These are phyloP conservation scores for Scaptodrosophila lebanonensis DNA, from an alignment of 1,140 invertebrate genomes.

Conservation along the genomic window DNA sequence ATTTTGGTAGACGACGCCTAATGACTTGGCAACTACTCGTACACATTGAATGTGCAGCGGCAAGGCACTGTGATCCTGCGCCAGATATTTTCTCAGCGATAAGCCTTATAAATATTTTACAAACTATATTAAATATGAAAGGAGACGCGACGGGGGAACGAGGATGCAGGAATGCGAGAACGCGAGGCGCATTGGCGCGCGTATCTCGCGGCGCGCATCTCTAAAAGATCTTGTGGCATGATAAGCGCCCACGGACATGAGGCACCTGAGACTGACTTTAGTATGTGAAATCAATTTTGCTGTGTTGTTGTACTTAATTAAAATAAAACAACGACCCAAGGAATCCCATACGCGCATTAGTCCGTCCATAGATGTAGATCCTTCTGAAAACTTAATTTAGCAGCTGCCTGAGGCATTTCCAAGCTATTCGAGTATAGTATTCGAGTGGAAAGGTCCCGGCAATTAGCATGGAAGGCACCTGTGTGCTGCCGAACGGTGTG, in stretches of 20 bases:
- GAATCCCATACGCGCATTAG: conserved; percentile 22
- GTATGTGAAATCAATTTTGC: conserved; percentile 72
- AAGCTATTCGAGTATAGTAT: no score
- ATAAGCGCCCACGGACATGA: conserved; percentile 21
- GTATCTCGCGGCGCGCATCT: conserved; percentile 61
- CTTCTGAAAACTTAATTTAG: conserved; percentile 66
- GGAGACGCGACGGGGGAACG: neutral
- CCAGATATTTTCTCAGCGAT: conserved; percentile 21
- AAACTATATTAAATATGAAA: conserved; percentile 59
- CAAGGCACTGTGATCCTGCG: conserved; percentile 32
- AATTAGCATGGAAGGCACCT: conserved; percentile 56
- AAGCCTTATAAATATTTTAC: conserved; percentile 56
- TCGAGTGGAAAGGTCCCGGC: conserved; percentile 33
- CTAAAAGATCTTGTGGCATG: conserved; percentile 46
- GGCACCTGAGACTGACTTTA: neutral
- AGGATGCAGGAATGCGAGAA: no score
- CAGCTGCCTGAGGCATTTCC: conserved; percentile 23
- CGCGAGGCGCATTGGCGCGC: conserved; percentile 7
- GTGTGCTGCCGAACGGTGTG: conserved; percentile 23
- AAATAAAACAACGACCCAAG: conserved; percentile 26
- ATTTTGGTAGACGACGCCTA: conserved; percentile 31
- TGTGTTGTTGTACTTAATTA: conserved; percentile 74
- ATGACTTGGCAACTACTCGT: conserved; percentile 53
- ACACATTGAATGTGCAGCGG: no score
- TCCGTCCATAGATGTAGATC: conserved; percentile 40